Conservation (phyloP, 2,888 invertebrate genomes). For the Megamerina dolium region DNA sequence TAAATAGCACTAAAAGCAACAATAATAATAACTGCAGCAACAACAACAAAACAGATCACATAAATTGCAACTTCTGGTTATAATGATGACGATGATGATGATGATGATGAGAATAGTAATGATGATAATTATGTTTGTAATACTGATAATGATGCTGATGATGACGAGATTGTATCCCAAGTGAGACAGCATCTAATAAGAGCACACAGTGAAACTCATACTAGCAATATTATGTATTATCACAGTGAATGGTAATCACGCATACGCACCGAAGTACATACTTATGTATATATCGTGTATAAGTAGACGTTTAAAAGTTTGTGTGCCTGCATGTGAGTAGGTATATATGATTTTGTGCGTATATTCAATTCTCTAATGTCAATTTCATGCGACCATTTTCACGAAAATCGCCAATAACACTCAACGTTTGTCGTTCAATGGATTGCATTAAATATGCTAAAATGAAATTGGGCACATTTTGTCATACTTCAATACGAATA, state of each 20-base stretch:
- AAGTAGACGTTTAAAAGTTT: too few species aligned
- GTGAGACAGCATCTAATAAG: too few species aligned
- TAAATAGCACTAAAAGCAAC: slow-evolving; percentile 16
- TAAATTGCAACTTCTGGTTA: not conserved
- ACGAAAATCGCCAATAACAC: slow-evolving; percentile 6
- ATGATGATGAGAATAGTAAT: slow-evolving; percentile 1
- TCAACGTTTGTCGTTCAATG: slow-evolving; percentile 25
- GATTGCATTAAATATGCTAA: slow-evolving; percentile 45
- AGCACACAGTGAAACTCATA: too few species aligned
- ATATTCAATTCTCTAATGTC: too few species aligned
- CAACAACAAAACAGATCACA: too few species aligned
- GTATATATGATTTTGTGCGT: too few species aligned
- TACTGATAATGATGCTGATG: not conserved
- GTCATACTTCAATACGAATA: slow-evolving; percentile 11
- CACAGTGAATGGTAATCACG: too few species aligned
- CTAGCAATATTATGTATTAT: too few species aligned
- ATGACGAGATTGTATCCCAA: too few species aligned
- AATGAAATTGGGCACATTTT: slow-evolving; percentile 32
- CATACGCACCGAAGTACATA: too few species aligned
- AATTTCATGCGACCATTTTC: slow-evolving; percentile 3
- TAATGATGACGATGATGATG: slow-evolving; percentile 8
- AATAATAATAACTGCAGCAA: slow-evolving; percentile 5
- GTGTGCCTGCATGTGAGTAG: too few species aligned
- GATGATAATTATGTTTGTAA: not conserved
- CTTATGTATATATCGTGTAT: too few species aligned